Conservation (phyloP, 2,113 vertebrate genomes). For the Oryzias melastigma region DNA sequence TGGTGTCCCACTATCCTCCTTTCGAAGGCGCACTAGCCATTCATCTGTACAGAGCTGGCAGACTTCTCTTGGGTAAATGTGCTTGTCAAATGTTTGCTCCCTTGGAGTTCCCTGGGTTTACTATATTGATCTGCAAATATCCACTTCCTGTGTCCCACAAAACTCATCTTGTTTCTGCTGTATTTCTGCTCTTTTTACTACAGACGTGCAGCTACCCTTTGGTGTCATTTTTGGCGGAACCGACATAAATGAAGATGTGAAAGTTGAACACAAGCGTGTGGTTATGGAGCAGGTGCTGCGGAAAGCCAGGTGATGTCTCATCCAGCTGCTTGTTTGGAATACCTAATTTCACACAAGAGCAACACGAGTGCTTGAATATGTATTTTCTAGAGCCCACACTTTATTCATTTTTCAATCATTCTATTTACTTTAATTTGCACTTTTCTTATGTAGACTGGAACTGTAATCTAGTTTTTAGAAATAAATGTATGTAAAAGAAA, state of each 20-base stretch:
- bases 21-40: conserved; percentile 86
- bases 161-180: conserved; percentile 27
- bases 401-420: too few species aligned
- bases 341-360: too few species aligned
- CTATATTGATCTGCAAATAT: not conserved
- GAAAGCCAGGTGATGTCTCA: conserved; percentile 84
- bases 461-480: too few species aligned
- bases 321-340: conserved; percentile 3
- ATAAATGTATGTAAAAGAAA: too few species aligned
- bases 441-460: too few species aligned
- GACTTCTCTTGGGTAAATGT: conserved; percentile 85
- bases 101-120: not conserved
- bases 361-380: too few species aligned
- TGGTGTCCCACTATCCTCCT: conserved; percentile 64
- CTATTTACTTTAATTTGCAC: too few species aligned
- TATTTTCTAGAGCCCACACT: too few species aligned
- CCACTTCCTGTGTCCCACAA: not conserved
- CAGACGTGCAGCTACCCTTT: conserved; percentile 85
- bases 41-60: conserved; percentile 88
- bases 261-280: conserved; percentile 78
- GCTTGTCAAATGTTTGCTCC: not conserved
- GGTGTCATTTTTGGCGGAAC: conserved; percentile 95
- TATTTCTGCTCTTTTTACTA: conserved; percentile 47
- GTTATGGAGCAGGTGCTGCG: conserved; percentile 87
- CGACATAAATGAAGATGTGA: conserved; percentile 92